Percentiles rank a stretch among this genome's conserved stretches.
Conservation (phyloP, 2,888 invertebrate genomes). For the Microplitis manilae region DNA sequence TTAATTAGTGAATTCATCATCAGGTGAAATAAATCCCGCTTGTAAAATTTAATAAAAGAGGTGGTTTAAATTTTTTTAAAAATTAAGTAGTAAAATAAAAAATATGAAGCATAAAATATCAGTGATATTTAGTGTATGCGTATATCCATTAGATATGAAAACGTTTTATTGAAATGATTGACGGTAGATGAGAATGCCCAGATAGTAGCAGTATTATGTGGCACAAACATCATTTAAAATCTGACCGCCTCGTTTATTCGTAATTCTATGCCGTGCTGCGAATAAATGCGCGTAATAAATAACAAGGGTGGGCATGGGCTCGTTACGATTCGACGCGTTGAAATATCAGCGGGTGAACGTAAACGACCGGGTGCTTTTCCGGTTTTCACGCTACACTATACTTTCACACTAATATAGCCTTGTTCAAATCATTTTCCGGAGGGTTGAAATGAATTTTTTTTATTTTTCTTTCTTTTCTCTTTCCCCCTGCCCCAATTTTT, state of each 20-base stretch:
- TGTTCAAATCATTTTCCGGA: conserved; percentile 21
- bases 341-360: conserved; percentile 35
- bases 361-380: conserved; percentile 26
- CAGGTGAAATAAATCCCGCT: neutral
- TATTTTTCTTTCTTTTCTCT: neutral
- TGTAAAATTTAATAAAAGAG: neutral
- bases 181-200: conserved; percentile 3
- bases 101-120: no score
- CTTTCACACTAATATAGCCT: neutral
- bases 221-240: conserved; percentile 34
- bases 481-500: neutral
- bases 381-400: conserved; percentile 11
- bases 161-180: conserved; percentile 30
- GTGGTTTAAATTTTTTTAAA: no score
- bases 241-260: conserved; percentile 36
- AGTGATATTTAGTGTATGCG: no score
- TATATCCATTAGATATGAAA: neutral
- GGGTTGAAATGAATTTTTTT: conserved; percentile 5
- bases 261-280: conserved; percentile 24
- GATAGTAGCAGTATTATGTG: conserved; percentile 11
- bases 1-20: neutral
- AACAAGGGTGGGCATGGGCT: conserved; percentile 29
- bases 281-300: conserved; percentile 39
- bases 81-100: neutral
- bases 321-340: conserved; percentile 42